A percentile compares a stretch with the other conserved stretches of the same genome.
Conservation (phyloP, 1,140 invertebrate species). For the Diprion similis region DNA sequence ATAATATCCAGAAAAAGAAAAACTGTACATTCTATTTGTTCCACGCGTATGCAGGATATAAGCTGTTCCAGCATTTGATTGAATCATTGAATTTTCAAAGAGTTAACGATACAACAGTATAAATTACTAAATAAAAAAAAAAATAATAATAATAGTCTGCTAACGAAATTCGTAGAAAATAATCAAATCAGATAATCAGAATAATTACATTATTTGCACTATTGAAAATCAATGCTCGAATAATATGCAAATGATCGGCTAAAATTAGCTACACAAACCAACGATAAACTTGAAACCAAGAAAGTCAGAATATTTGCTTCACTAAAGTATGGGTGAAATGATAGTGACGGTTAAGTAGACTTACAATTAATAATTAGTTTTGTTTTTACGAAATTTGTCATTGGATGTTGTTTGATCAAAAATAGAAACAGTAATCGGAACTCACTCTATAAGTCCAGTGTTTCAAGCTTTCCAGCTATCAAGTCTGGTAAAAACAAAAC, state of each 20-base stretch:
- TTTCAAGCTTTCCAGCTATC: not conserved
- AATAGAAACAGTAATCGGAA: no score
- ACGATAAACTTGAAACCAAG: not conserved
- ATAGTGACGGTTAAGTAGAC: not conserved
- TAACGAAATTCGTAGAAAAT: not conserved
- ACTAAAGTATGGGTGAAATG: not conserved
- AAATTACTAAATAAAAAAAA: constrained; percentile 17
- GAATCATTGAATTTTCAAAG: constrained; percentile 1
- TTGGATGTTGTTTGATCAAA: not conserved
- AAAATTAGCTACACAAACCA: no score
- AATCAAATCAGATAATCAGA: no score
- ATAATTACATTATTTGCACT: no score
- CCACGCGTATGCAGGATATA: constrained; percentile 21
- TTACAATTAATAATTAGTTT: not conserved
- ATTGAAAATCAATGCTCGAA: no score
- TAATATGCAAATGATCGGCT: no score
- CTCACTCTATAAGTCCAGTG: not conserved
- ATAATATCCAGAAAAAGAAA: not conserved
- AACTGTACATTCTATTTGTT: not conserved
- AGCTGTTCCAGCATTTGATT: not conserved
- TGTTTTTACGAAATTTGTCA: not conserved
- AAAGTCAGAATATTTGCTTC: not conserved
- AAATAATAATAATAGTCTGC: constrained; percentile 10
- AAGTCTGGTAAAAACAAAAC: not conserved
- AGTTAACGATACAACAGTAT: constrained; percentile 7